phyloP scores from a whole-genome alignment of 1,140 invertebrate genomes.

The Drosophila bifasciata region DNA sequence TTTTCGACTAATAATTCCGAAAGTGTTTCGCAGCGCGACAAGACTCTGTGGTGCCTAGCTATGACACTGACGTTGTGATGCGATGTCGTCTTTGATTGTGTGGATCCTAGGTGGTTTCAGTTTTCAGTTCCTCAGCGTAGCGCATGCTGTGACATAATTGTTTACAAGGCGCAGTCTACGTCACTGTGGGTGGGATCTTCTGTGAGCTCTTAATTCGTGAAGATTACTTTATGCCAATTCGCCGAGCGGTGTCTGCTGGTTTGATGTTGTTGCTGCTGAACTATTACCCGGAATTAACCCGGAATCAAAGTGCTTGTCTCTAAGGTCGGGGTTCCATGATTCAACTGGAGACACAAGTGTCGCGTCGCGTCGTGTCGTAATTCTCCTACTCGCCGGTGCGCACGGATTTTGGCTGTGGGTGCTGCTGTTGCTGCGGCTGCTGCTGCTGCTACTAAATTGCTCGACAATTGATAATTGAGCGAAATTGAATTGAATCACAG shows the following conservation, averaged over 20 bases:
- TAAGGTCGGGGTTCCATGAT: conserved; percentile 15
- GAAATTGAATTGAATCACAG: conserved; percentile 75
- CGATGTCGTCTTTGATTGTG: conserved; percentile 16
- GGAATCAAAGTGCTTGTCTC: conserved; percentile 16
- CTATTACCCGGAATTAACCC: too few species aligned
- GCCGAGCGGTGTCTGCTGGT: conserved; percentile 1
- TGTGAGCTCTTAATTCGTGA: neutral
- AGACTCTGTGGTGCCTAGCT: too few species aligned
- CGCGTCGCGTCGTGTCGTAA: too few species aligned
- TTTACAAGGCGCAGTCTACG: conserved; percentile 3
- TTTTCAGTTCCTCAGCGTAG: conserved; percentile 12
- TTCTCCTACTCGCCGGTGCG: conserved; percentile 34
- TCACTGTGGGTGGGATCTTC: conserved; percentile 4
- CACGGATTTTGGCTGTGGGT: too few species aligned
- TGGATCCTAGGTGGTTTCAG: neutral
- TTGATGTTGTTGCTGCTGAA: conserved; percentile 17
- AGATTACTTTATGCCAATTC: conserved; percentile 15
- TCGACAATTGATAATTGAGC: conserved; percentile 78
- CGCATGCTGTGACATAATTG: conserved; percentile 30
- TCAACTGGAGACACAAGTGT: conserved; percentile 48
- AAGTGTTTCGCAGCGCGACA: neutral
- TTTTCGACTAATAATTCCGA: neutral
- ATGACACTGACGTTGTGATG: conserved; percentile 8
- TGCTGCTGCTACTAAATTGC: conserved; percentile 51
- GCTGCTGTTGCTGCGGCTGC: too few species aligned